Percentiles rank a stretch among this genome's conserved stretches.
Conservation (phyloP, 2,888 invertebrate species). For the Coelogynopora nodosa region DNA sequence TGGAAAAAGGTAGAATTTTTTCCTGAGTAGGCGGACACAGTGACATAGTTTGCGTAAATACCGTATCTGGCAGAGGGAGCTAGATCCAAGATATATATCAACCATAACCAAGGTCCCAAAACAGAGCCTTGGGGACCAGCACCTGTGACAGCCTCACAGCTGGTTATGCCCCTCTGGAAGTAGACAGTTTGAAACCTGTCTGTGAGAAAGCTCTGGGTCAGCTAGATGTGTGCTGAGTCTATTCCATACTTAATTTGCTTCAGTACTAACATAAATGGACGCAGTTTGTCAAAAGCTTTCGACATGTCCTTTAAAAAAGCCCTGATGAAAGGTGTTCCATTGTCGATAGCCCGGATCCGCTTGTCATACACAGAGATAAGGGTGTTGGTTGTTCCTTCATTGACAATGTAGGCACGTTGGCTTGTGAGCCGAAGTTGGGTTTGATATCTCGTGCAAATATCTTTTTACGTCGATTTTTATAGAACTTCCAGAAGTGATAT, state of each 20-base stretch:
- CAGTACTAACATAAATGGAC: too few relatives aligned
- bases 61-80: background rate
- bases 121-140: background rate
- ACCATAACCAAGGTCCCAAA: conserved; percentile 10
- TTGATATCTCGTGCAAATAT: background rate
- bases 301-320: background rate
- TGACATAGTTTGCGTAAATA: background rate
- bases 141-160: background rate
- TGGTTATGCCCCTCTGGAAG: conserved; percentile 5
- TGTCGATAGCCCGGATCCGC: background rate
- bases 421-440: background rate
- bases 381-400: background rate
- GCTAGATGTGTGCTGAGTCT: background rate
- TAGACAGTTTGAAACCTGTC: conserved; percentile 13
- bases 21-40: background rate
- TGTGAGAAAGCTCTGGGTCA: conserved; percentile 1
- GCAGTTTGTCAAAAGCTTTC: too few relatives aligned
- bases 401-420: background rate
- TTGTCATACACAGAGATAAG: background rate
- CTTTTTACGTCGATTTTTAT: background rate
- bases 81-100: background rate
- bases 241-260: conserved; percentile 15
- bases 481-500: background rate
- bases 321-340: conserved; percentile 25
- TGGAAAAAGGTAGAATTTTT: background rate